Evolutionary conservation across 2,113 vertebrate genomes (phyloP).

Genomic region (Urocynchramus pylzowi): DNA sequence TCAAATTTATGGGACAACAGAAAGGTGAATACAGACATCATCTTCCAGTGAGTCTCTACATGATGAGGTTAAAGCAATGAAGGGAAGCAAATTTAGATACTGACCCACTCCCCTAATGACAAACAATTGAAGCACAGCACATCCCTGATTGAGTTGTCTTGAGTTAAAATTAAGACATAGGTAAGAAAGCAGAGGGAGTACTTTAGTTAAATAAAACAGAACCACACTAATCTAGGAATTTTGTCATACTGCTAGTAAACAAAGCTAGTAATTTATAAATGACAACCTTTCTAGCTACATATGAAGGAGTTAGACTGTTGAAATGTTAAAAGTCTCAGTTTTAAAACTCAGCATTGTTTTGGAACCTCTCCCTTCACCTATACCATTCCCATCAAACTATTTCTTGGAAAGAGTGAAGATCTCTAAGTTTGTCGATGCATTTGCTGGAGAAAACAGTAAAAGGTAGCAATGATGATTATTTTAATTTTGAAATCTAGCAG

Average conservation of each 20-base stretch:
- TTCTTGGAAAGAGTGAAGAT: background rate
- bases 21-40: background rate
- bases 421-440: background rate
- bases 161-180: background rate
- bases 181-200: background rate
- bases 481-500: background rate
- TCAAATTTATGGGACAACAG: background rate
- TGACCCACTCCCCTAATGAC: background rate
- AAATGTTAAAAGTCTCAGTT: background rate
- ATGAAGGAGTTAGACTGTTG: background rate
- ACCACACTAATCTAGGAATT: background rate
- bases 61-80: background rate
- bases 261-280: background rate
- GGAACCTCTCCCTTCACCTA: background rate
- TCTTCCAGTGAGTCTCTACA: background rate
- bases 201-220: background rate
- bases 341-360: background rate
- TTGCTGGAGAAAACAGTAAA: background rate
- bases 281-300: background rate
- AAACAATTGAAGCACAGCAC: background rate
- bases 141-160: background rate
- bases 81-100: background rate
- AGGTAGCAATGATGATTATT: background rate
- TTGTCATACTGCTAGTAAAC: background rate
- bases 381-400: background rate